Conservation (phyloP, 2,113 vertebrate genomes). For the Indri indri region DNA sequence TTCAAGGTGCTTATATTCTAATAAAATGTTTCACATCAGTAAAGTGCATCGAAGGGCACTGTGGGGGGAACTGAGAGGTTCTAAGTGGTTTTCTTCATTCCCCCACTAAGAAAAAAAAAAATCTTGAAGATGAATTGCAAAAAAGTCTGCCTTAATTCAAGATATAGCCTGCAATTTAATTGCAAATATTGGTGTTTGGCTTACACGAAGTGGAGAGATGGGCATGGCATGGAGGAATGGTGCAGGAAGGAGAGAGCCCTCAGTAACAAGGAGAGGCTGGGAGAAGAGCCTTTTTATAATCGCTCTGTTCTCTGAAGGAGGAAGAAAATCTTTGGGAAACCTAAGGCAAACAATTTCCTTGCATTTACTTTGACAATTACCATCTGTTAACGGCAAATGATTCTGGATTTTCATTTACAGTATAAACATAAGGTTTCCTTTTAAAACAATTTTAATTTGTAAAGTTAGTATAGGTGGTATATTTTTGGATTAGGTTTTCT, state of each 20-base stretch:
- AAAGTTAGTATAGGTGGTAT: background rate
- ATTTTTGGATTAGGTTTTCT: conserved; percentile 8
- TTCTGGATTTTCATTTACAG: conserved; percentile 8
- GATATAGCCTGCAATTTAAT: background rate
- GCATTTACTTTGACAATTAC: conserved; percentile 3
- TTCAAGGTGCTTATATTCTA: background rate
- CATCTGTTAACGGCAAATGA: background rate
- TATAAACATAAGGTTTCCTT: background rate
- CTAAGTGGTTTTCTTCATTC: background rate
- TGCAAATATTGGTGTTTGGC: background rate
- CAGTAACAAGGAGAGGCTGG: background rate
- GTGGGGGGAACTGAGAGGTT: background rate
- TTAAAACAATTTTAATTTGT: conserved; percentile 33
- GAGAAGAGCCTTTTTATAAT: background rate
- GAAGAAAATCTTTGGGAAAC: background rate
- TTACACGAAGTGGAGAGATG: background rate
- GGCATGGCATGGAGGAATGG: background rate
- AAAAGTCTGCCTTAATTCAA: background rate
- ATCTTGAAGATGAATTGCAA: background rate
- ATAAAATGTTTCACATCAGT: background rate
- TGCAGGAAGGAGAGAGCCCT: background rate
- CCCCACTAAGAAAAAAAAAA: background rate
- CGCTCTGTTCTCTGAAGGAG: background rate
- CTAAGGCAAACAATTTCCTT: background rate
- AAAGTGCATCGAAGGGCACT: background rate